Evolutionary conservation across 2,888 invertebrate genomes (phyloP), one percentile per base, ranked within the genome.

Genomic region (Lutraria lutraria): DNA sequence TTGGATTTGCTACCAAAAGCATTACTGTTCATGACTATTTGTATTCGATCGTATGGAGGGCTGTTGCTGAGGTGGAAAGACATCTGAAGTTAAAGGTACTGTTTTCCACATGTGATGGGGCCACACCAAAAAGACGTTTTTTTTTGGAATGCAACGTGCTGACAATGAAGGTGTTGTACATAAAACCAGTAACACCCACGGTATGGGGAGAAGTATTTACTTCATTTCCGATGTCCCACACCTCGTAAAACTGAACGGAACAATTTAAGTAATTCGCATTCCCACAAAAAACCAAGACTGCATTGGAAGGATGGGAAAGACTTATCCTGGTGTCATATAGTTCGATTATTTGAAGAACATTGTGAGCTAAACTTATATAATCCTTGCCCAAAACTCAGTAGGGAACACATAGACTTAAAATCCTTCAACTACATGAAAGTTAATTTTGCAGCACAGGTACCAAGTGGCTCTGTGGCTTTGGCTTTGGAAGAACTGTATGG

Each of bases 181-280:
- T 29, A 53, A 34, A 19, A 43, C 88, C n/a, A n/a, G 31, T 16
- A 85, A 90, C 72, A 52, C 34, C 34, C n/a, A n/a, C n/a, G 80
- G 63, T 52, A 4, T 10, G 0, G 31, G 34, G 0, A 80, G 87
- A 53, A 68, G 79, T 25, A 84, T 90, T 15, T 89, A 68, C 68
- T 92, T 93, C n/a, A 88, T 93, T 15, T 92, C 92, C 0, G 91
- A 92, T 86, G 88, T 85, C 0, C 92, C 91, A 60, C 92, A 92
- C 56, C 53, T 93, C 13, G 0, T 91, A 92, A 92, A 89, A 93
- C 92, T 6, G 60, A 88, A 0, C 52, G 92, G 29, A 93, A 93
- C 54, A 90, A 90, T 76, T 92, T 93, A n/a, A 83, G 88, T 25
- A 92, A 91, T 85, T 93, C 91, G 19, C 86, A 85, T 76, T 88